Base-by-base conservation (phyloP, 2,888 invertebrate species). In the Orthonychiurus folsomi region DNA sequence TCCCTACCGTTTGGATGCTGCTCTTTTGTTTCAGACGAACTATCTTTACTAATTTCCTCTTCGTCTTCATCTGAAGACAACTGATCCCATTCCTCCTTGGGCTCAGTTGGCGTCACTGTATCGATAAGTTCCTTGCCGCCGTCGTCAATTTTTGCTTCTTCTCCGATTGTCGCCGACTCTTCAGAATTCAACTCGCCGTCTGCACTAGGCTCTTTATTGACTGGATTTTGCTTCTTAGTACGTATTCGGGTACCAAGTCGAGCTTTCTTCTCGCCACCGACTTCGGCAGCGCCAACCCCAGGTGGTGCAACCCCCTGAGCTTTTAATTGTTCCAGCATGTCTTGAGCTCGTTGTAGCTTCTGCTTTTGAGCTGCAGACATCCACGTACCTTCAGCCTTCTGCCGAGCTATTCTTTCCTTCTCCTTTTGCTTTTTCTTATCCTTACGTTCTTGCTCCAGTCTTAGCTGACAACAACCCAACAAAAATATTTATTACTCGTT, bases 371-470 rank as follows among this genome's bases (percentile, higher is more conserved):
- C 94, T 0, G 90, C 86, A 1, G 94, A 94, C 63, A 96, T 79
- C 37, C 93, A 81, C 78, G 93, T 96, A 1, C 97, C 97, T 79
- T 96, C 96, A n/a, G 90, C 91, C 78, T 96, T 96, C 72, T 93
- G 81, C 75, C 92, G 83, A 74, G 93, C 93, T 77, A 91, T 93
- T 58, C 89, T 83, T 75, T 94, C 94, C 75, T 92, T 93, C 78
- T 94, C 92, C 75, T 91, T 91, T 74, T 88, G 87, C 76, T 93
- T 96, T 76, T 88, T 92, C 75, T 84, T 85, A 70, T 90, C 91
- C 75, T 89, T 93, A 67, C 83, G 82, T 76, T 96, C 95, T 74
- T 90, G 87, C 76, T 95, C 95, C 68, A 89, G 78, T 63, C 87
- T 78, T 73, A 84, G 80, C 75, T 84, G 79, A 54, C 73, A n/a